These are phyloP conservation scores for Marasmarcha lunaedactyla DNA, from an alignment of 2,888 invertebrate genomes.

Conservation along the genomic window DNA sequence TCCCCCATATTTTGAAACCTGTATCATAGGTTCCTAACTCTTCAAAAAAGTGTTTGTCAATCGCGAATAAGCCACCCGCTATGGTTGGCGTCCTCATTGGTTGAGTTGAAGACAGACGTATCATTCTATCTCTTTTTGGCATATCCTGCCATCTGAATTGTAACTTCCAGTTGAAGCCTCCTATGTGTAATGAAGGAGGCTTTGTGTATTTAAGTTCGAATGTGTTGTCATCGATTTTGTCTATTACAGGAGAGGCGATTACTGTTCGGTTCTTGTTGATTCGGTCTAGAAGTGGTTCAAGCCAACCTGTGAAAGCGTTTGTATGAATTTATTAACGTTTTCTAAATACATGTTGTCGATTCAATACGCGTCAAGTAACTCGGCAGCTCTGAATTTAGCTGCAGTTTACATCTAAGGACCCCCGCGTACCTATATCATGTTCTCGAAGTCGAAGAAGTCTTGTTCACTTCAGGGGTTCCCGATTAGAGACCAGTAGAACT, in stretches of 20 bases:
- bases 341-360: too few relatives aligned
- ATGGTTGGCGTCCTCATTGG: slow-evolving; percentile 94
- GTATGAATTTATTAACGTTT: too few relatives aligned
- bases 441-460: too few relatives aligned
- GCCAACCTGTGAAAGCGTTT: slow-evolving; percentile 81
- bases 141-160: slow-evolving; percentile 96
- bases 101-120: slow-evolving; percentile 81
- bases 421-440: too few relatives aligned
- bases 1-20: slow-evolving; percentile 98
- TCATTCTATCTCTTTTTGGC: slow-evolving; percentile 81
- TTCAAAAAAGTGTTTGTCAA: slow-evolving; percentile 90
- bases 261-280: slow-evolving; percentile 80
- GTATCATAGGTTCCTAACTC: slow-evolving; percentile 94
- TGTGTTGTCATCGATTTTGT: slow-evolving; percentile 89
- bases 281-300: slow-evolving; percentile 88
- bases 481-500: too few relatives aligned
- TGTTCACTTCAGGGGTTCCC: too few relatives aligned
- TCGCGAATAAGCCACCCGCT: slow-evolving; percentile 97
- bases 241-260: slow-evolving; percentile 93
- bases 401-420: too few relatives aligned
- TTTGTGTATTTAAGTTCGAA: slow-evolving; percentile 82
- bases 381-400: too few relatives aligned
- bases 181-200: slow-evolving; percentile 84
- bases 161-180: slow-evolving; percentile 91
- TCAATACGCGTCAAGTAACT: too few relatives aligned